Conservation (phyloP, 2,888 invertebrate species). For the Drosophila helvetica region DNA sequence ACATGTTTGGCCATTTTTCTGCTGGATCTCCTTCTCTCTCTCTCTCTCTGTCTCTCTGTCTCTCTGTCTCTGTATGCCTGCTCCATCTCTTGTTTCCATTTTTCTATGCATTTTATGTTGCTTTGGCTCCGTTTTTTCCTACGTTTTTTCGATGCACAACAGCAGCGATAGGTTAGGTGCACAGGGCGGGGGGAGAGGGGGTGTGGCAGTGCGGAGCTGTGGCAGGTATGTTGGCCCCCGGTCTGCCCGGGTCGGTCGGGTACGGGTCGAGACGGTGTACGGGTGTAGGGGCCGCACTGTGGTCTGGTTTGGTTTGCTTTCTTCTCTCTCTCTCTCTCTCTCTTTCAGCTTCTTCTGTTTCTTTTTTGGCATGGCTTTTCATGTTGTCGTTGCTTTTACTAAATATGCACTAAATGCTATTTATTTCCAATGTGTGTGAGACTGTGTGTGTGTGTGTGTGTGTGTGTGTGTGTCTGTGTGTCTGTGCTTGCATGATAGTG, state of each 20-base stretch:
- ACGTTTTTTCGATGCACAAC: conserved; percentile 48
- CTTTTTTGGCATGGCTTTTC: conserved; percentile 49
- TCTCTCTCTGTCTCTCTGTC: neutral
- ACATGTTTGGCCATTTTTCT: conserved; percentile 74
- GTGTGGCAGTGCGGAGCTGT: conserved; percentile 2
- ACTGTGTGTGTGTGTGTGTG: conserved; percentile 36
- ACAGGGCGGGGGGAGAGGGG: conserved; percentile 12
- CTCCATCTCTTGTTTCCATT: conserved; percentile 35
- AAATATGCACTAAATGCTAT: conserved; percentile 76
- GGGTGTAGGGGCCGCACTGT: neutral
- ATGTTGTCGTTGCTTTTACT: conserved; percentile 53
- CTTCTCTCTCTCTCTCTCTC: conserved; percentile 14
- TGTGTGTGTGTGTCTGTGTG: conserved; percentile 32
- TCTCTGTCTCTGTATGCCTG: neutral
- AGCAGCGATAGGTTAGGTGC: conserved; percentile 50
- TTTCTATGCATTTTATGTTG: conserved; percentile 50
- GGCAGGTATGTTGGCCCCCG: conserved; percentile 35
- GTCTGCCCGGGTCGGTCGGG: conserved; percentile 16
- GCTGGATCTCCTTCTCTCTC: conserved; percentile 22
- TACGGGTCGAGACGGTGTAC: neutral
- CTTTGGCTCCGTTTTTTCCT: conserved; percentile 62
- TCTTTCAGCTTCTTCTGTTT: neutral
- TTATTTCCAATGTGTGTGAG: conserved; percentile 49
- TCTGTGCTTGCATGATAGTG: conserved; percentile 7
- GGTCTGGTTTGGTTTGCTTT: conserved; percentile 57